phyloP scores from a whole-genome alignment of 2,888 invertebrate genomes.

The Luffia ferchaultella region DNA sequence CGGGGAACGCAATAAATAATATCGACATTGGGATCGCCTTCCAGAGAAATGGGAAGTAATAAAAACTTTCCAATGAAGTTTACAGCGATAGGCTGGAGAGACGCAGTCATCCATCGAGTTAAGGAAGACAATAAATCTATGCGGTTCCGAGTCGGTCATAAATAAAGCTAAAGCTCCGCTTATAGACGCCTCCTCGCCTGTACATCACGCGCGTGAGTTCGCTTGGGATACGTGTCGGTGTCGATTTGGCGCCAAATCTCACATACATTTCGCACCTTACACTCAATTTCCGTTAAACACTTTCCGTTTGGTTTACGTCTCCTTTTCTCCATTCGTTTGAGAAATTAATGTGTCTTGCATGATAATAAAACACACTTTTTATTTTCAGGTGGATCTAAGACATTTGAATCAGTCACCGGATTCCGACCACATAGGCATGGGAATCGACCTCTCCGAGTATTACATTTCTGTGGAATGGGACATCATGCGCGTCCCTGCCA shows the following conservation, averaged over 20 bases:
- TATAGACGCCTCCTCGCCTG: conserved; percentile 24
- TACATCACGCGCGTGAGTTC: conserved; percentile 34
- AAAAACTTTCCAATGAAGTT: conserved; percentile 30
- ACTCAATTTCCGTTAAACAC: too few species aligned
- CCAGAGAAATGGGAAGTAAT: conserved; percentile 22
- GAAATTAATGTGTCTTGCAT: too few species aligned
- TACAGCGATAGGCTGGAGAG: conserved; percentile 29
- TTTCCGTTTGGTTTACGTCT: too few species aligned
- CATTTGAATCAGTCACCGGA: conserved; percentile 88
- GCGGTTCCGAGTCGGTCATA: conserved; percentile 38
- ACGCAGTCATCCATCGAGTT: conserved; percentile 34
- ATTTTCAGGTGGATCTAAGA: conserved; percentile 83
- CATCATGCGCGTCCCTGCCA: conserved; percentile 91
- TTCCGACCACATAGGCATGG: conserved; percentile 87
- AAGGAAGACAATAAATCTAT: conserved; percentile 49
- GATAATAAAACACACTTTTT: conserved; percentile 2
- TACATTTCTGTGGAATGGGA: conserved; percentile 99
- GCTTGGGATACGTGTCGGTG: conserved; percentile 16
- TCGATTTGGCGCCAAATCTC: background rate
- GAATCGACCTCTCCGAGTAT: conserved; percentile 92
- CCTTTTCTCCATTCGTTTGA: too few species aligned
- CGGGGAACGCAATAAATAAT: conserved; percentile 26
- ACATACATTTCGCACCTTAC: background rate
- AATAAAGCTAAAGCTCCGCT: conserved; percentile 32
- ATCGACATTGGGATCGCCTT: conserved; percentile 25